These are phyloP conservation scores for Theristicus caerulescens DNA, from an alignment of 2,113 vertebrate genomes.

Conservation along the genomic window DNA sequence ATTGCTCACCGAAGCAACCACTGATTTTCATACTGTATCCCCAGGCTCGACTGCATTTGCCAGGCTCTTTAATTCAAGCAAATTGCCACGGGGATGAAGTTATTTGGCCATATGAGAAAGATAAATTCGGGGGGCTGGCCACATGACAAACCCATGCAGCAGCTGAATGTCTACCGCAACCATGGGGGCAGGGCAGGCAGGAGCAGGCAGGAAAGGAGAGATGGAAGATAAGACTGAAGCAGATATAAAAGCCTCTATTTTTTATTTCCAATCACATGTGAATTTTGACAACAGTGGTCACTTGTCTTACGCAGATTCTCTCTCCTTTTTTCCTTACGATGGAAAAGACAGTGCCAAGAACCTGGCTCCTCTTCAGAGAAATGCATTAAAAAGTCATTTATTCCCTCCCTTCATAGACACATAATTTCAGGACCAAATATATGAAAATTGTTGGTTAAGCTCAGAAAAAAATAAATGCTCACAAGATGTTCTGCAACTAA, in stretches of 20 bases:
- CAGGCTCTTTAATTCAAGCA: constrained; percentile 36
- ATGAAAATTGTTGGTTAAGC: background rate
- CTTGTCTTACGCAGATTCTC: background rate
- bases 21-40: constrained; percentile 6
- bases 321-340: background rate
- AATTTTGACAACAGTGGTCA: background rate
- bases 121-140: constrained; percentile 8
- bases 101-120: constrained; percentile 20
- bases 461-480: background rate
- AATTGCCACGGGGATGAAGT: constrained; percentile 38
- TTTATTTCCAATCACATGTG: background rate
- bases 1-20: background rate
- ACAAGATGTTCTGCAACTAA: background rate
- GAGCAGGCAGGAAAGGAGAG: background rate
- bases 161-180: background rate
- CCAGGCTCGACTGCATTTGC: background rate
- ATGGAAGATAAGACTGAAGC: background rate
- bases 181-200: background rate
- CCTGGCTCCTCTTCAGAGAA: background rate
- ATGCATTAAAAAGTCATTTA: rapidly evolving
- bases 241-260: background rate
- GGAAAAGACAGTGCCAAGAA: background rate
- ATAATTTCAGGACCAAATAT: background rate
- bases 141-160: background rate
- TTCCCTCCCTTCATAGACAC: background rate